A percentile compares a stretch with the other conserved stretches of the same genome.
Evolutionary conservation across 2,113 vertebrate genomes (phyloP).

Genomic region (Saccopteryx bilineata): DNA sequence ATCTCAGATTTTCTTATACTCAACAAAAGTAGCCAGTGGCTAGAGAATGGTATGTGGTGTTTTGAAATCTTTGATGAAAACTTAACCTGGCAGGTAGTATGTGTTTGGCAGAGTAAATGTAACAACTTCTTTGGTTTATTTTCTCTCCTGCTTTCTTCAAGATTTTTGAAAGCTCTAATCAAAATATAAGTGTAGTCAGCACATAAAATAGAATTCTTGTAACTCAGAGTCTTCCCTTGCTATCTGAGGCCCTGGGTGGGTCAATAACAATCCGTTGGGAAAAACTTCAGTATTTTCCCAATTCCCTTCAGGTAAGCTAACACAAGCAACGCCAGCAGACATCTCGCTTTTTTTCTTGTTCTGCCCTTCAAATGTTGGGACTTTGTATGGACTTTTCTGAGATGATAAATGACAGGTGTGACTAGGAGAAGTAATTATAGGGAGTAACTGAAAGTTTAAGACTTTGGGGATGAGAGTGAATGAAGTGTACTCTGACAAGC

Average conservation of each 20-base stretch:
- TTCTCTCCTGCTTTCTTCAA: not conserved
- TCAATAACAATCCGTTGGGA: conserved; percentile 65
- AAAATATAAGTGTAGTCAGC: not conserved
- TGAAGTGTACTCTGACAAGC: conserved; percentile 84
- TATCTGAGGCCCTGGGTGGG: not conserved
- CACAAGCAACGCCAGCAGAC: conserved; percentile 67
- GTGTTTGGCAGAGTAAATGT: conserved; percentile 14
- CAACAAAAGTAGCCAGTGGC: not conserved
- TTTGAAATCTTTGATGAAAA: not conserved
- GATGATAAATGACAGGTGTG: conserved; percentile 86
- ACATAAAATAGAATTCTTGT: conserved; percentile 44
- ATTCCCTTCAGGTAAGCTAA: conserved; percentile 69
- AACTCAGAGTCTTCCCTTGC: not conserved
- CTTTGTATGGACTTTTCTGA: conserved; percentile 80
- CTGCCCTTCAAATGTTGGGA: conserved; percentile 68
- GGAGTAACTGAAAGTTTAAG: conserved; percentile 85
- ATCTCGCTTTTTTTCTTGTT: conserved; percentile 75
- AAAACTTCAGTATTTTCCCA: conserved; percentile 67
- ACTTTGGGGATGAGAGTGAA: conserved; percentile 85
- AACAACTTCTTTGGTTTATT: not conserved
- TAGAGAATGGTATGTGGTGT: not conserved
- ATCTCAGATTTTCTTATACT: conserved; percentile 37
- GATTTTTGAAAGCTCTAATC: not conserved
- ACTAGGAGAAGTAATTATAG: conserved; percentile 85
- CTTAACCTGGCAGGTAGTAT: not conserved